A percentile compares a stretch with the other conserved stretches of the same genome.
phyloP scores from a whole-genome alignment of 2,113 vertebrate genomes.

The Menura novaehollandiae region DNA sequence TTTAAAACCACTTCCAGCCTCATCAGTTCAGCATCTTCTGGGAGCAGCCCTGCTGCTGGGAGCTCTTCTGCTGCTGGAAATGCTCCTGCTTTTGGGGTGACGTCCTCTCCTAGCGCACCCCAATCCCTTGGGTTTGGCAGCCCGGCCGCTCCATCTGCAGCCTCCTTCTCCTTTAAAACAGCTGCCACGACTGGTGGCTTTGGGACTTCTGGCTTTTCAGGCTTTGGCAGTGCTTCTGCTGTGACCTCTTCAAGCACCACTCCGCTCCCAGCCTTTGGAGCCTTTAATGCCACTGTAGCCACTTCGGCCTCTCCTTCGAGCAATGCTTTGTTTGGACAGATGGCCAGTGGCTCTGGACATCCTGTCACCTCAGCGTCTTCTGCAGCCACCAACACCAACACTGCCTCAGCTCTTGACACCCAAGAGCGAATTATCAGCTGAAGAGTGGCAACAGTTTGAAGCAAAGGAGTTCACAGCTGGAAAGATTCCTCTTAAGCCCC shows the following conservation, averaged over 20 bases:
- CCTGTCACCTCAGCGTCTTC: not conserved
- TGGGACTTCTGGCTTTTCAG: constrained; percentile 55
- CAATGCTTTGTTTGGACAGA: constrained; percentile 24
- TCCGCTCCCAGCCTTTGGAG: constrained; percentile 13
- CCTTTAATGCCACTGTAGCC: not conserved
- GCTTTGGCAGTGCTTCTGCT: constrained; percentile 49
- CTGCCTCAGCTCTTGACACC: constrained; percentile 74
- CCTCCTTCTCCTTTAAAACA: constrained; percentile 70
- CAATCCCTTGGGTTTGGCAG: constrained; percentile 46
- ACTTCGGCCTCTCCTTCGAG: not conserved
- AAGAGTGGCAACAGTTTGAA: constrained; percentile 85
- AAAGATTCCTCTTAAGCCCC: constrained; percentile 86
- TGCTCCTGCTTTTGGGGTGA: constrained; percentile 20
- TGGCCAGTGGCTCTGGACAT: not conserved
- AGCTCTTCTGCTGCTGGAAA: not conserved
- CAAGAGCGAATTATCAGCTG: constrained; percentile 75
- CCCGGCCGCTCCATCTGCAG: constrained; percentile 4
- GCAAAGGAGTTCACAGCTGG: constrained; percentile 84
- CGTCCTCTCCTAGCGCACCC: not conserved
- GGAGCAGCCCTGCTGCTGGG: constrained; percentile 57
- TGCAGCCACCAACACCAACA: not conserved
- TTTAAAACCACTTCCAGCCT: constrained; percentile 72
- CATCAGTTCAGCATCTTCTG: not conserved
- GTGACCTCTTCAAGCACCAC: not conserved
- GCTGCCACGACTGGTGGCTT: constrained; percentile 16